These are phyloP conservation scores for Platerodrilus igneus DNA, from an alignment of 2,888 invertebrate genomes.

Conservation along the genomic window DNA sequence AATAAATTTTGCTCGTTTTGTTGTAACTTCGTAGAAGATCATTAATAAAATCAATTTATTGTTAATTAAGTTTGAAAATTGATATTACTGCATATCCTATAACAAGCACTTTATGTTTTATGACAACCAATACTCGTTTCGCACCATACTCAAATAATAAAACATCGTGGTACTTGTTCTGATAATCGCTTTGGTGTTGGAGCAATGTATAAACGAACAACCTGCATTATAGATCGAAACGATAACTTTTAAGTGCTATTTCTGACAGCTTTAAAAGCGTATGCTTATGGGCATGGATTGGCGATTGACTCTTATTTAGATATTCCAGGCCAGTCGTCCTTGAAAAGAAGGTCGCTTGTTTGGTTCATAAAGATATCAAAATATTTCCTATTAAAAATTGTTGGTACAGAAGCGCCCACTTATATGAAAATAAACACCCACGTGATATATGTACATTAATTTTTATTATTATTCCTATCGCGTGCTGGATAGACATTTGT, in stretches of 20 bases:
- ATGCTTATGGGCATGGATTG: slow-evolving; percentile 13
- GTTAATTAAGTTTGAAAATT: too few species aligned
- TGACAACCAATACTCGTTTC: too few species aligned
- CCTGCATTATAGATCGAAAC: slow-evolving; percentile 10
- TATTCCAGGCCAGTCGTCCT: slow-evolving; percentile 15
- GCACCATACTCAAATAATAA: slow-evolving; percentile 5
- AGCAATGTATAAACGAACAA: slow-evolving; percentile 8
- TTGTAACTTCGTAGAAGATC: too few species aligned
- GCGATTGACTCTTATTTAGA: slow-evolving; percentile 15
- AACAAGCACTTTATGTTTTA: too few species aligned
- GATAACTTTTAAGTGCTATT: slow-evolving; percentile 23
- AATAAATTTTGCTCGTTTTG: too few species aligned
- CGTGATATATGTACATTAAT: not conserved
- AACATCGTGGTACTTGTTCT: not conserved
- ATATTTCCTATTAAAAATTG: too few species aligned
- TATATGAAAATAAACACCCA: not conserved
- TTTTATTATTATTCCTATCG: slow-evolving; percentile 10
- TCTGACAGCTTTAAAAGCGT: slow-evolving; percentile 23
- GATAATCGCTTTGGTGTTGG: slow-evolving; percentile 12
- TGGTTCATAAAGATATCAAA: too few species aligned
- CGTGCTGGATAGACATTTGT: slow-evolving; percentile 21
- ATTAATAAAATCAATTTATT: too few species aligned
- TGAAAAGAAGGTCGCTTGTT: slow-evolving; percentile 16
- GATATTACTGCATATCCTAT: too few species aligned
- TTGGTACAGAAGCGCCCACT: too few species aligned